Conservation (phyloP, 2,888 invertebrate species). For the Lasius fuliginosus region DNA sequence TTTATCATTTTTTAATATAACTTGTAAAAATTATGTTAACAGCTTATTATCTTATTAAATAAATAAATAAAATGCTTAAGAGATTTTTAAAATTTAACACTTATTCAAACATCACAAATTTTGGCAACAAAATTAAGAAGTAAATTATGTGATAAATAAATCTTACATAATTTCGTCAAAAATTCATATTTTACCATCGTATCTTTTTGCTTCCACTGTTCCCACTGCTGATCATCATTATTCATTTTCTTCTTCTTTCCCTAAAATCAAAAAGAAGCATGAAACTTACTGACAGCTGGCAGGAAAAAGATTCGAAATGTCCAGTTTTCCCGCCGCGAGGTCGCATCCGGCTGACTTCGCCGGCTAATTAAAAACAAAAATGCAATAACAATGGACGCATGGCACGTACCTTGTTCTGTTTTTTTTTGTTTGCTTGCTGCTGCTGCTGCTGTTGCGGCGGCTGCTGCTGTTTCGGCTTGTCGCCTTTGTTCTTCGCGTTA, state of each 20-base stretch:
- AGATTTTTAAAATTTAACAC: neutral
- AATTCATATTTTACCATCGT: slow-evolving; percentile 87
- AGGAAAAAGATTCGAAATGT: slow-evolving; percentile 46
- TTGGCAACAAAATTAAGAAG: slow-evolving; percentile 1
- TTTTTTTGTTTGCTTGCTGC: slow-evolving; percentile 82
- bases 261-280: slow-evolving; percentile 75
- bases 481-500: slow-evolving; percentile 82
- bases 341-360: slow-evolving; percentile 56
- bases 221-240: slow-evolving; percentile 89
- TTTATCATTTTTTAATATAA: slow-evolving; percentile 31
- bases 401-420: slow-evolving; percentile 80
- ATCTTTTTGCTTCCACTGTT: slow-evolving; percentile 92
- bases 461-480: slow-evolving; percentile 78
- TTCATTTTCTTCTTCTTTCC: slow-evolving; percentile 87
- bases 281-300: neutral
- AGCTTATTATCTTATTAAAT: slow-evolving; percentile 3
- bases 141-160: neutral
- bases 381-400: slow-evolving; percentile 56
- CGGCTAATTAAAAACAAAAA: slow-evolving; percentile 72
- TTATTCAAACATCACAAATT: neutral
- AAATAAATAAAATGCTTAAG: neutral
- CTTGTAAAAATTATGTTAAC: slow-evolving; percentile 12
- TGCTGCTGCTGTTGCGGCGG: slow-evolving; percentile 72
- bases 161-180: slow-evolving; percentile 38
- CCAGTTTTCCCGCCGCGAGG: slow-evolving; percentile 58